A percentile compares a stretch with the other conserved stretches of the same genome.
Conservation (phyloP, 2,113 vertebrate species). For the Pantherophis guttatus region DNA sequence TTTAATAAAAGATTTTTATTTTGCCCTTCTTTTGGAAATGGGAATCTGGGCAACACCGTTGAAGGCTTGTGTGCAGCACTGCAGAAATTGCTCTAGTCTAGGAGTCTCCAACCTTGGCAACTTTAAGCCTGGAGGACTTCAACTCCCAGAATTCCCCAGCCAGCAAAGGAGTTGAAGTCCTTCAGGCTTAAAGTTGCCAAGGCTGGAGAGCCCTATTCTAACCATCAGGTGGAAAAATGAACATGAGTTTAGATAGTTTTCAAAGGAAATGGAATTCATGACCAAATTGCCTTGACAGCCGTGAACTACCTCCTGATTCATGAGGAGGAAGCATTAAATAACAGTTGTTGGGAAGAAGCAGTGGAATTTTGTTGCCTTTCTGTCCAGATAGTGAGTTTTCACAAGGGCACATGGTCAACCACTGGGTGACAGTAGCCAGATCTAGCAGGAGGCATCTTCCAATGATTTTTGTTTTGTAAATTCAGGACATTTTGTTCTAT, state of each 20-base stretch:
- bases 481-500: background rate
- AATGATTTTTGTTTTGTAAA: background rate
- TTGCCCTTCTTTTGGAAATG: background rate
- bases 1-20: background rate
- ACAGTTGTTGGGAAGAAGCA: background rate
- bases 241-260: background rate
- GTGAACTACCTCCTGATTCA: background rate
- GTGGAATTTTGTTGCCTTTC: background rate
- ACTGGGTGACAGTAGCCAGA: background rate
- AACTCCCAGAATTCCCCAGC: too few species aligned
- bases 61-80: background rate
- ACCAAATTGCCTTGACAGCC: background rate
- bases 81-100: background rate
- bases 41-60: background rate
- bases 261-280: background rate
- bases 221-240: background rate
- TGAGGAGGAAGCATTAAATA: background rate
- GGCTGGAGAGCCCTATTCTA: background rate
- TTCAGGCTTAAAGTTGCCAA: too few species aligned
- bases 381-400: background rate
- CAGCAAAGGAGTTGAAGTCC: too few species aligned
- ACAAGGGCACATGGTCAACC: background rate
- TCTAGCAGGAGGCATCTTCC: background rate
- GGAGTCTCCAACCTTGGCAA: too few species aligned
- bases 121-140: too few species aligned